Evolutionary conservation across 2,113 vertebrate species (phyloP), one percentile per base, ranked within the genome.

Genomic region (Myiagra hebetior): DNA sequence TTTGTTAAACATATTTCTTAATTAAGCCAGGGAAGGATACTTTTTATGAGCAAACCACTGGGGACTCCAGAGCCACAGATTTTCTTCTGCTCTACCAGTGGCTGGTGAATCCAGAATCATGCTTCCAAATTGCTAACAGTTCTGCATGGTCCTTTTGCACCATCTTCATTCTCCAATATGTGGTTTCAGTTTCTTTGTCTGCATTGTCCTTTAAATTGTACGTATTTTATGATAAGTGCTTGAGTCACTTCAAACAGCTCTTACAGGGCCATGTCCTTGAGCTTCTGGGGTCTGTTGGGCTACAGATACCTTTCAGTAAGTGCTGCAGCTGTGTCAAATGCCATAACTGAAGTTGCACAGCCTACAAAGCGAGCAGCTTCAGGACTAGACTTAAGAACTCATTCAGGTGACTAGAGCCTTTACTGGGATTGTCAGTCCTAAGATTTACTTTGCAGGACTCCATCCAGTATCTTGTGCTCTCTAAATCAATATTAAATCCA

Each of bases 401-500:
- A 22, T 49, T 89, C 15, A 4, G 20, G 31, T 75, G 59, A 75
- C 62, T 78, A 37, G 11, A 65, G 16, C 20, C 33, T 81, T 87
- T 57, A 46, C 20, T 14, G 50, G 37, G 21, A 47, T 12, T 87
- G 20, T 91, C 67, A 91, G 60, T 73, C 37, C 53, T 78, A 56
- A 85, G 39, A 65, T 87, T 93, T 82, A 91, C 55, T 73, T 94
- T 92, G 18, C 50, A 82, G 67, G 78, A 76, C 46, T 79, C 10
- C 19, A 50, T 91, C n/a, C 55, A 80, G 30, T 76, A 80, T 65
- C 46, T 47, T 83, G 26, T 73, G 14, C 37, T 94, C 57, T 82
- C 53, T 96, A 91, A 95, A 91, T 85, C 65, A 90, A 85, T 85
- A 90, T 79, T 91, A 94, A 95, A 95, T 64, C 70, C 57, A 90